Base-by-base conservation (phyloP, 2,113 vertebrate species). In the Cairina moschata region DNA sequence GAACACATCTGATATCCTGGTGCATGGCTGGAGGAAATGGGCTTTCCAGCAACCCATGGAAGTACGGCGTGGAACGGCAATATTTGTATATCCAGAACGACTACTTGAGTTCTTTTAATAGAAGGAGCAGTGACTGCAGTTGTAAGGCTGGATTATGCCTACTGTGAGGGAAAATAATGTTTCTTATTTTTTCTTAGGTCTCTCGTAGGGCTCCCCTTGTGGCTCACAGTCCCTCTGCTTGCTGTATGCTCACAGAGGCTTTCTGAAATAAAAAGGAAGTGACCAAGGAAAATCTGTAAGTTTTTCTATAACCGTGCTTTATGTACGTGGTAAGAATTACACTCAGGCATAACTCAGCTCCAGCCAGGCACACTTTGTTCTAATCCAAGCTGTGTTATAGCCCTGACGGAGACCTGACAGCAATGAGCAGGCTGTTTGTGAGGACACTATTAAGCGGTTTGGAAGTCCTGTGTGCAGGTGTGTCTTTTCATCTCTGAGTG, bases 181-280 rank as follows among this genome's bases (percentile, higher is more conserved):
- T 90, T 58, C 69, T 90, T 38, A 46, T 36, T n/a, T 95, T 90
- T 90, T 82, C 80, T 79, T 91, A 68, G 44, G 88, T 50, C n/a
- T 94, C 2, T 2, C 32, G 8, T 31, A 59, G 0, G 17, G 63
- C 74, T 90, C 96, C 69, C 34, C 91, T 86, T n/a, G 65, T 72
- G 66, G 38, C 44, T 76, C 56, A 18, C 31, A 73, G 46, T 69
- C 66, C 44, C 73, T n/a, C 15, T 46, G 66, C 62, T 84, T 20
- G 2, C 48, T 92, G 54, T 69, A 18, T 76, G 38, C 44, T 78
- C 48, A 60, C 58, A 42, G 40, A 84, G 32, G 46, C 69, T 87
- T 95, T 91, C 31, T 73, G 38, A 93, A 83, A 36, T 18, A 68
- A 69, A 63, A 50, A 87, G 74, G 52, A 81, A 88, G 83, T 18